These are phyloP conservation scores for Apostichopus leukothele DNA, from an alignment of 53 echinoderm and acorn worm genomes.

Conservation along the genomic window DNA sequence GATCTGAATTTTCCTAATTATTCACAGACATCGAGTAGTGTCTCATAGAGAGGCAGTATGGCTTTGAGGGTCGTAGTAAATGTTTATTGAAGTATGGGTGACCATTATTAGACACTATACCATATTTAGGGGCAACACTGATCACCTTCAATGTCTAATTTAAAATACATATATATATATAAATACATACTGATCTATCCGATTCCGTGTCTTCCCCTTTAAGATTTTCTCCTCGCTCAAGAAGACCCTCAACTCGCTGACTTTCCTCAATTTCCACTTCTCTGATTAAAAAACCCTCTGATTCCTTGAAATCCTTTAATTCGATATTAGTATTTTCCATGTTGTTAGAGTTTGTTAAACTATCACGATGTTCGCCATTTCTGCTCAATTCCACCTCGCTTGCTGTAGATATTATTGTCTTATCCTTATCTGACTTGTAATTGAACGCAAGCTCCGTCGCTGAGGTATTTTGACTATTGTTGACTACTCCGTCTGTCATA, in stretches of 20 bases:
- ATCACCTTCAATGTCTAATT: too few relatives aligned
- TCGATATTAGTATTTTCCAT: neutral
- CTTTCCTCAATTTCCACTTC: neutral
- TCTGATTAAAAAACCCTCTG: neutral
- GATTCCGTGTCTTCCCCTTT: neutral
- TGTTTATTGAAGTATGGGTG: too few relatives aligned
- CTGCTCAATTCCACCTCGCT: neutral
- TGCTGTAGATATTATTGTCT: too few relatives aligned
- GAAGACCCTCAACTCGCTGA: neutral
- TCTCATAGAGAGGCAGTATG: too few relatives aligned
- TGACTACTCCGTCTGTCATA: conserved; percentile 15
- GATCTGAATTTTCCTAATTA: too few relatives aligned
- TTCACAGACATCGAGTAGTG: too few relatives aligned
- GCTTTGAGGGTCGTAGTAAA: too few relatives aligned
- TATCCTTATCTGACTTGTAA: too few relatives aligned
- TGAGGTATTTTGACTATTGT: neutral
- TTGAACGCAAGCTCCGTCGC: too few relatives aligned
- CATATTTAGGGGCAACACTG: too few relatives aligned
- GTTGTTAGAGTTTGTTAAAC: neutral
- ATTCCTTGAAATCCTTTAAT: neutral
- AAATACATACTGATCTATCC: neutral
- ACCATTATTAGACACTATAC: too few relatives aligned
- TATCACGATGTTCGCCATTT: neutral
- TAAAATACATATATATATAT: neutral
- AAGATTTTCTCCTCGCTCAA: neutral